Conservation (phyloP, 2,888 invertebrate genomes). For the Sesia bembeciformis region DNA sequence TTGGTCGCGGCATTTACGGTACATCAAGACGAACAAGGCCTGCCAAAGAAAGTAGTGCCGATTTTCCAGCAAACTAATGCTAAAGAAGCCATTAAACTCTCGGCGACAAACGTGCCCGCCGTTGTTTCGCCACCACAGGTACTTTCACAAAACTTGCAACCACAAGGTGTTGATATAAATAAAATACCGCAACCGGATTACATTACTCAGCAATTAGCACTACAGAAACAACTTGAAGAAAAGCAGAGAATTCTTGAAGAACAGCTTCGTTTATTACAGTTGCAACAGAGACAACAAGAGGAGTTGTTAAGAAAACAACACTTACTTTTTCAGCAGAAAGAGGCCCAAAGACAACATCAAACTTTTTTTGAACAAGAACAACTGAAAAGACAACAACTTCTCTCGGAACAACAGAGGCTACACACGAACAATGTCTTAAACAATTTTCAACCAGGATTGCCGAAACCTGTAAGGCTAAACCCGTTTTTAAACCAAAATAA, state of each 20-base stretch:
- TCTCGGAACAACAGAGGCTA: conserved; percentile 41
- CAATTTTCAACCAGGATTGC: conserved; percentile 37
- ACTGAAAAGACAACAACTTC: conserved; percentile 33
- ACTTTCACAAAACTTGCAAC: conserved; percentile 15
- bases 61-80: conserved; percentile 71
- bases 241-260: conserved; percentile 81
- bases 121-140: conserved; percentile 22
- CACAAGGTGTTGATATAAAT: conserved; percentile 16
- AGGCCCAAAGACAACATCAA: conserved; percentile 50
- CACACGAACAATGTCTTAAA: conserved; percentile 39
- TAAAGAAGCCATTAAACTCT: conserved; percentile 19
- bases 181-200: conserved; percentile 33
- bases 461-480: conserved; percentile 41
- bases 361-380: conserved; percentile 33
- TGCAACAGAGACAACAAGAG: conserved; percentile 81
- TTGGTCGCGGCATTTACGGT: conserved; percentile 89
- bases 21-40: conserved; percentile 84
- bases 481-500: conserved; percentile 34
- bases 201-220: conserved; percentile 46
- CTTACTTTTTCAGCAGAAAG: conserved; percentile 67
- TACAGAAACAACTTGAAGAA: conserved; percentile 73
- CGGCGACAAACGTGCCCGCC: conserved; percentile 22
- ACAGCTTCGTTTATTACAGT: conserved; percentile 78
- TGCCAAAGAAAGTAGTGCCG: conserved; percentile 86
- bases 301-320: conserved; percentile 79